Conservation (phyloP, 2,113 vertebrate genomes). For the Sylvia atricapilla region DNA sequence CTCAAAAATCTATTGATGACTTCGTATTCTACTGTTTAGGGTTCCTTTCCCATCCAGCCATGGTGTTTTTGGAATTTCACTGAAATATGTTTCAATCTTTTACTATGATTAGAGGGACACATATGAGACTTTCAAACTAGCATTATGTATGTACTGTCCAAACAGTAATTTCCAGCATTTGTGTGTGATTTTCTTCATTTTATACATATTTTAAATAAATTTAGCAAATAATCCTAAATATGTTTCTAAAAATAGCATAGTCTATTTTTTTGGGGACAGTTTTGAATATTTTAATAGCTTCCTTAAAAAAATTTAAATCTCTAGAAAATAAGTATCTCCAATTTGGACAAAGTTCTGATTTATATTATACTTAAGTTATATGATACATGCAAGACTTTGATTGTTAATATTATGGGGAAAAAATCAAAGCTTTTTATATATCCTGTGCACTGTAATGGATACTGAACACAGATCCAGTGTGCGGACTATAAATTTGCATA, state of each 20-base stretch:
- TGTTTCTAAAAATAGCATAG: neutral
- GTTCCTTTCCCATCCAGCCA: neutral
- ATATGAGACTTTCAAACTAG: neutral
- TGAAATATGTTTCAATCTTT: neutral
- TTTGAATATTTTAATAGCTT: neutral
- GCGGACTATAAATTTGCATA: neutral
- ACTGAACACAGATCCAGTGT: neutral
- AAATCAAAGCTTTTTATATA: neutral
- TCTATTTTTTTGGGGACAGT: neutral
- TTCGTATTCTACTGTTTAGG: neutral
- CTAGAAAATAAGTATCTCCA: neutral
- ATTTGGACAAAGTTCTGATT: neutral
- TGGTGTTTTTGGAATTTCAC: neutral
- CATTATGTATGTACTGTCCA: neutral
- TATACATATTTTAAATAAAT: neutral
- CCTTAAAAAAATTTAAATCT: neutral
- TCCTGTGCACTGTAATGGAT: neutral
- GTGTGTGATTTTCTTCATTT: rapidly evolving
- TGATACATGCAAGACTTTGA: neutral
- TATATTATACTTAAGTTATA: neutral
- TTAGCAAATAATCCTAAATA: neutral
- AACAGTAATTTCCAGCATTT: neutral
- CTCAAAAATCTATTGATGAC: neutral
- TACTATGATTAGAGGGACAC: neutral
- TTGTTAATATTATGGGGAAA: neutral